phyloP scores from a whole-genome alignment of 64 coral and sea anemone genomes.

The Cladopsammia gracilis region DNA sequence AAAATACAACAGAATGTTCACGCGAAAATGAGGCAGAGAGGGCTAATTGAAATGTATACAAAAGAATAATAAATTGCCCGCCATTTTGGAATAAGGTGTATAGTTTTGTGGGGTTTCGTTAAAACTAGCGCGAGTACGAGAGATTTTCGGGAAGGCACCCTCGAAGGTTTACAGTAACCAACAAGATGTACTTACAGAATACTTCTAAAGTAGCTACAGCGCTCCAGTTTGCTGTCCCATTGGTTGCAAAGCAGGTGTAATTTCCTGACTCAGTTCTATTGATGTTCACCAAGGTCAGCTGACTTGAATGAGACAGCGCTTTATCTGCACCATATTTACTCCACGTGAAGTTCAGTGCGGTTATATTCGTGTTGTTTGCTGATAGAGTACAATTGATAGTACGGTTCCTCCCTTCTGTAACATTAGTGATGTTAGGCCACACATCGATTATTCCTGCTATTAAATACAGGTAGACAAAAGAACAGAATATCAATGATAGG shows the following conservation, averaged over 20 bases:
- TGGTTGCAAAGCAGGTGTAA: conserved; percentile 47
- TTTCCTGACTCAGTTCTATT: background rate
- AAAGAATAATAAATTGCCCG: too few species aligned
- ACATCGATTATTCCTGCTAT: background rate
- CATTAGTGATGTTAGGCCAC: background rate
- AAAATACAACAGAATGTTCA: too few species aligned
- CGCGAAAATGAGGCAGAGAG: too few species aligned
- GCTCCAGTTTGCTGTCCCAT: background rate
- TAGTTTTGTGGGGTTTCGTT: too few species aligned
- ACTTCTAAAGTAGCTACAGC: background rate
- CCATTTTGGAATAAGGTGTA: too few species aligned
- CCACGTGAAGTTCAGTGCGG: background rate
- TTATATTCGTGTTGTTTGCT: background rate
- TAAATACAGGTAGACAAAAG: background rate
- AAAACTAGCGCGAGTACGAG: too few species aligned
- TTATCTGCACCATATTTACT: background rate
- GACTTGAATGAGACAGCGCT: background rate
- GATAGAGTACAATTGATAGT: background rate
- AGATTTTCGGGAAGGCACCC: background rate
- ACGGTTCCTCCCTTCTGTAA: background rate
- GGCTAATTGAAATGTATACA: too few species aligned
- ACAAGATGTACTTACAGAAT: conserved; percentile 1
- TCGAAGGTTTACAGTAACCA: background rate
- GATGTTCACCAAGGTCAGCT: background rate
- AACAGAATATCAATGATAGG: background rate